These are phyloP conservation scores for Hippocampus mohnikei DNA, from an alignment of 2,113 vertebrate species.

Conservation along the genomic window DNA sequence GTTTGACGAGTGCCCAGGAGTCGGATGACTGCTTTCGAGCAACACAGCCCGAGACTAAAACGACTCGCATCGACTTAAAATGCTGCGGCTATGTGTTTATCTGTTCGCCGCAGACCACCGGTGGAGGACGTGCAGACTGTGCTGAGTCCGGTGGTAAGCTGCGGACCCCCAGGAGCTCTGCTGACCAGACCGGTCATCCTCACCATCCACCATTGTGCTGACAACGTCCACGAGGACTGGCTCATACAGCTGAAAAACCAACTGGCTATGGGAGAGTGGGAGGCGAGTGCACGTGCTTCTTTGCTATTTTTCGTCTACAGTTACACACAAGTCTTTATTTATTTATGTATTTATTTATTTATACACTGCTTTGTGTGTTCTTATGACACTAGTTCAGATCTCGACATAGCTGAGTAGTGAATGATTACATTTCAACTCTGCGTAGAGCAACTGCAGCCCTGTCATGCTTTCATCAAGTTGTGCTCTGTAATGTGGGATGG, in stretches of 20 bases:
- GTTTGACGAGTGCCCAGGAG: not conserved
- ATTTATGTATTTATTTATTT: not conserved
- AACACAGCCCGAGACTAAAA: not conserved
- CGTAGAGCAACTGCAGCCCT: no score
- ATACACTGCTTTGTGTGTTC: no score
- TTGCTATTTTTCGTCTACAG: not conserved
- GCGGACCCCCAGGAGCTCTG: conserved; percentile 86
- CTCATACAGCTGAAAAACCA: conserved; percentile 88
- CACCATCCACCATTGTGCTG: conserved; percentile 88
- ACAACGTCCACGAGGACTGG: conserved; percentile 86
- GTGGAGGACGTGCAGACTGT: conserved; percentile 87
- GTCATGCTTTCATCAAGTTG: no score
- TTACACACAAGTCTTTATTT: not conserved
- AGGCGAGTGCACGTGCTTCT: conserved; percentile 69
- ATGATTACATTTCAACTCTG: no score
- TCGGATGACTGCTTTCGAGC: not conserved
- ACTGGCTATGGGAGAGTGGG: conserved; percentile 82
- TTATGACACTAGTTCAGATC: no score
- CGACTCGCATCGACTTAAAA: not conserved
- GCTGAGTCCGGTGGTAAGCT: conserved; percentile 89
- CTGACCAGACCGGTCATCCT: conserved; percentile 85
- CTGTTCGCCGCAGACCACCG: conserved; percentile 74
- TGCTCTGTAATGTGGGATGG: no score
- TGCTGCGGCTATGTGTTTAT: conserved; percentile 19
- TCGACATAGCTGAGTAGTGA: no score